Conservation (phyloP, 2,888 invertebrate species). For the Pollenia labialis region DNA sequence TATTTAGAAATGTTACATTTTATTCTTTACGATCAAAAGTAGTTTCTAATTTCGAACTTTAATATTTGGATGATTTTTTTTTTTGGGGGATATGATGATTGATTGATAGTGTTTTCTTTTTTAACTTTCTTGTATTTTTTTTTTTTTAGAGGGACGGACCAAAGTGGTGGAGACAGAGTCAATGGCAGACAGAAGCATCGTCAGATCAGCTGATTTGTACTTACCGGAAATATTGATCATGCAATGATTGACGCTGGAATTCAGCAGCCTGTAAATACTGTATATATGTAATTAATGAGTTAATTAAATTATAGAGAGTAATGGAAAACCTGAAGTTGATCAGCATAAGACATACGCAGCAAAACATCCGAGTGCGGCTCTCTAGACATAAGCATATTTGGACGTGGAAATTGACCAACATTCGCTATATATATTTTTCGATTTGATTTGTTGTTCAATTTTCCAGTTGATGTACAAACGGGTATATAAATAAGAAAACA, state of each 20-base stretch:
- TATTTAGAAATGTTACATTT: slow-evolving; percentile 12
- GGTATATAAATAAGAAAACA: slow-evolving; percentile 7
- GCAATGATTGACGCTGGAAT: slow-evolving; percentile 84
- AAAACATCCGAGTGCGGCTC: slow-evolving; percentile 84
- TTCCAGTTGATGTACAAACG: neutral
- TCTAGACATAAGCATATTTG: slow-evolving; percentile 85
- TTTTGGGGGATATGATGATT: neutral
- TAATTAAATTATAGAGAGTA: slow-evolving; percentile 78
- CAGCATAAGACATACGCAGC: slow-evolving; percentile 84
- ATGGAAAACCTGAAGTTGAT: slow-evolving; percentile 84
- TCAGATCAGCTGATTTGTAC: slow-evolving; percentile 61
- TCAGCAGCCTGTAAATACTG: slow-evolving; percentile 85
- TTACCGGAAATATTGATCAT: slow-evolving; percentile 85
- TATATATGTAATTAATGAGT: slow-evolving; percentile 84
- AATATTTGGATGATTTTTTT: neutral
- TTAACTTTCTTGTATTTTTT: neutral
- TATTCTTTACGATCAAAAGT: neutral
- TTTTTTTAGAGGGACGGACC: neutral
- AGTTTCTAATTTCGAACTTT: neutral
- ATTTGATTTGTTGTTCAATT: slow-evolving; percentile 21
- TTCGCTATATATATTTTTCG: slow-evolving; percentile 79
- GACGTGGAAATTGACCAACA: slow-evolving; percentile 84
- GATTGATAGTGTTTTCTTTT: neutral
- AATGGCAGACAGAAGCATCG: slow-evolving; percentile 38
- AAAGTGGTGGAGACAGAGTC: slow-evolving; percentile 3